Percentiles rank a stretch among this genome's conserved stretches.
Conservation (phyloP, 2,888 invertebrate genomes). For the Cerastoderma edule region DNA sequence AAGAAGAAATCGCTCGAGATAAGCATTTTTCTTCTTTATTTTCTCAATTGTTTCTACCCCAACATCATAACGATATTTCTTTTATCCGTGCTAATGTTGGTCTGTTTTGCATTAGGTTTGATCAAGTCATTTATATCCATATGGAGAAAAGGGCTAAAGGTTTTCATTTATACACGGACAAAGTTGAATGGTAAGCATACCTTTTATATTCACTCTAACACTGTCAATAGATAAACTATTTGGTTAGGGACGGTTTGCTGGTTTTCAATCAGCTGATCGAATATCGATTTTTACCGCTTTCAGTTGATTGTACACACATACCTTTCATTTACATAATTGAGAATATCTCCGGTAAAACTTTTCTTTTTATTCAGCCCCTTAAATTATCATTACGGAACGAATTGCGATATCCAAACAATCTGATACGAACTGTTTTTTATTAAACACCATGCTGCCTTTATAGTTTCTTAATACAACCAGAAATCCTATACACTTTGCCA, state of each 20-base stretch:
- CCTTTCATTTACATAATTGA: too few species aligned
- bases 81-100: neutral
- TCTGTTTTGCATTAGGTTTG: neutral
- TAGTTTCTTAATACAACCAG: too few species aligned
- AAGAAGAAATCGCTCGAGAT: neutral
- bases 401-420: too few species aligned
- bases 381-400: too few species aligned
- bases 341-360: too few species aligned
- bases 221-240: slow-evolving; percentile 1
- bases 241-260: slow-evolving; percentile 5
- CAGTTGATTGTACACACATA: too few species aligned
- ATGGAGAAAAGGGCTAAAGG: neutral
- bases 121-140: neutral
- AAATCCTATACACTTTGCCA: too few species aligned
- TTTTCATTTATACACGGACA: neutral
- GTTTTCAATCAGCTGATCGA: slow-evolving; percentile 5
- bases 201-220: neutral
- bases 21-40: neutral
- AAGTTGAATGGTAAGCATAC: neutral
- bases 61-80: neutral
- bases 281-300: slow-evolving; percentile 3
- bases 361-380: too few species aligned
- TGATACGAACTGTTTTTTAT: too few species aligned
- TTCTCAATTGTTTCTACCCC: neutral
- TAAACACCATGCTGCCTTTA: too few species aligned